Base-by-base conservation (phyloP, 2,888 invertebrate species). In the Campoplex nolae region DNA sequence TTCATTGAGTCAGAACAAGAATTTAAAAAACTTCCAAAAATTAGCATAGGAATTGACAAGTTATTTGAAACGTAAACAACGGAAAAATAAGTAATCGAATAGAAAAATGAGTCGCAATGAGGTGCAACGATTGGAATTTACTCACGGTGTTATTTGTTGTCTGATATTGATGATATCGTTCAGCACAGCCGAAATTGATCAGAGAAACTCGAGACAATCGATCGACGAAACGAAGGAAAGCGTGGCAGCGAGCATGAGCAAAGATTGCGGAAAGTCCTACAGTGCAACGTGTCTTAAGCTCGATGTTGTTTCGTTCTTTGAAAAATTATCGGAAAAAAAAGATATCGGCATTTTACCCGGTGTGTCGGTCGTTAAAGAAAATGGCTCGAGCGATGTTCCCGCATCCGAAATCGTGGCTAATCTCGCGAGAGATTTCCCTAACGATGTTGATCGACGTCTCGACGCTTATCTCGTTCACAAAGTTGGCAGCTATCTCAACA, bases 211-310 rank as follows among this genome's bases (percentile, higher is more conserved):
- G 38, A 90, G 91, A 70, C 93, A 94, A 83, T 89, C 93, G 85
- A 89, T 94, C 48, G 92, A 93, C 38, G 92, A 92, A 9, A 80
- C 91, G 0, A 88, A 89, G 51, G 83, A 79, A 67, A 79, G 76
- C 79, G 32, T 92, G n/a, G 89, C 92, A 0, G 77, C 92, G 11
- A 91, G 84, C 28, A 88, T 93, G 87, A 93, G 83, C 88, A 94
- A 94, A 89, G 95, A 95, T 88, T 97, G 97, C 93, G 95, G 95
- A 58, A 95, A 95, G 38, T 94, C 95, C 0, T 96, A 97, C 91
- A 97, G 96, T 92, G 95, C 97, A 38, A 97, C 97, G 92, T 98
- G 98, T 92, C 94, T 98, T 58, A 98, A 98, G 92, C 95, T 98
- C 87, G 97, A 97, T 91, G 96, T 97, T 70, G 96, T 97, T 1